These are phyloP conservation scores for Dyspetes luteomarginatus DNA, from an alignment of 2,888 invertebrate species.

Conservation along the genomic window DNA sequence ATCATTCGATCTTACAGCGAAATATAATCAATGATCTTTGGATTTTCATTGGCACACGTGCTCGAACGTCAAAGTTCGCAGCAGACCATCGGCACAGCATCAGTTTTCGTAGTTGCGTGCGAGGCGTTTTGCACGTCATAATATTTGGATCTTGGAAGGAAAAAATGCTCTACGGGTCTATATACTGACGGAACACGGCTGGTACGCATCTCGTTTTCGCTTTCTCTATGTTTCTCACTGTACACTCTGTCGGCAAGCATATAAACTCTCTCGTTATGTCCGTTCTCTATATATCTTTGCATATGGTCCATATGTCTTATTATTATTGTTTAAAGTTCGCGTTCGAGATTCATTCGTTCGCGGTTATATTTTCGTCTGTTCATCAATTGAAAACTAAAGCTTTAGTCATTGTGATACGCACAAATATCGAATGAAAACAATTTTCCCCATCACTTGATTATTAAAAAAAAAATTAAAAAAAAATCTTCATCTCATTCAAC, in stretches of 20 bases:
- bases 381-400: neutral
- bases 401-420: neutral
- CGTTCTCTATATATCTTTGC: neutral
- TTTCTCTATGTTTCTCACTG: conserved; percentile 42
- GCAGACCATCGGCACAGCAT: conserved; percentile 26
- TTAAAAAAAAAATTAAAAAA: neutral
- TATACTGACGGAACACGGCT: conserved; percentile 27
- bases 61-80: conserved; percentile 1
- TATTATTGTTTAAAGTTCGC: conserved; percentile 44
- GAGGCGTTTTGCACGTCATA: conserved; percentile 67
- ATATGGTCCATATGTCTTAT: conserved; percentile 16
- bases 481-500: neutral
- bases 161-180: conserved; percentile 45
- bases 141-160: conserved; percentile 70
- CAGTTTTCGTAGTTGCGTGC: conserved; percentile 29
- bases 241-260: conserved; percentile 41
- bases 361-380: neutral
- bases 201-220: conserved; percentile 35
- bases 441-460: neutral
- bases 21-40: neutral
- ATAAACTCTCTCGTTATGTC: conserved; percentile 54
- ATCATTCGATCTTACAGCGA: conserved; percentile 24
- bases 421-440: neutral
- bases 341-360: conserved; percentile 2
- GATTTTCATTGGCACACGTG: conserved; percentile 28